These are phyloP conservation scores for Turdus rufiventris DNA, from an alignment of 2,113 vertebrate genomes.

Conservation along the genomic window DNA sequence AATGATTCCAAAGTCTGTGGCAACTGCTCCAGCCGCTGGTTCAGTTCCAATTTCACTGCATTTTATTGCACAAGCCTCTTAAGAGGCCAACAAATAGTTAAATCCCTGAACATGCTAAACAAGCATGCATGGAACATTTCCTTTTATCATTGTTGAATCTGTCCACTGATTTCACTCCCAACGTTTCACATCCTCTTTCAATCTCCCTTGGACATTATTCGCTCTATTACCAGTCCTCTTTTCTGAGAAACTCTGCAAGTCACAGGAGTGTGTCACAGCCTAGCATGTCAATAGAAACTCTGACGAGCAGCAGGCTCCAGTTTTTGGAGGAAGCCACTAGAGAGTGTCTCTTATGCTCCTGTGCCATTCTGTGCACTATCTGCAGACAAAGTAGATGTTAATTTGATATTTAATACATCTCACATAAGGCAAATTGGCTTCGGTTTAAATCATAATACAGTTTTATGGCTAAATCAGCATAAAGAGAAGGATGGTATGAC, in stretches of 20 bases:
- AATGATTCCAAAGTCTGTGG: not conserved
- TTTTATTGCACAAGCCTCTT: not conserved
- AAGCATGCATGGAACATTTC: not conserved
- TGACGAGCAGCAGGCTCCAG: not conserved
- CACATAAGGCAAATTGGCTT: not conserved
- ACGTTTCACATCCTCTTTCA: conserved; percentile 6
- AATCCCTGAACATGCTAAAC: not conserved
- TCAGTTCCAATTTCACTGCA: not conserved
- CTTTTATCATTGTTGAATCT: not conserved
- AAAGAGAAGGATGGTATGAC: not conserved
- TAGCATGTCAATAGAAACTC: not conserved
- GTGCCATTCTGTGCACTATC: not conserved
- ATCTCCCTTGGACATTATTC: not conserved
- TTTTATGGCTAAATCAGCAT: not conserved
- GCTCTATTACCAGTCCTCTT: not conserved
- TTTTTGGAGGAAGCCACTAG: not conserved
- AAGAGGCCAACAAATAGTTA: not conserved
- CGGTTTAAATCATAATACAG: not conserved
- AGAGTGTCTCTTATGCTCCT: not conserved
- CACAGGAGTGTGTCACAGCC: not conserved
- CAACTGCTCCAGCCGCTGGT: not conserved
- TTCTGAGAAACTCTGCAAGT: not conserved
- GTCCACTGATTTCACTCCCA: not conserved
- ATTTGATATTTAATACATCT: not conserved
- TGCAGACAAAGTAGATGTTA: not conserved